Evolutionary conservation across 1,140 invertebrate genomes (phyloP).

Genomic region (roundworm (Caenorhabditis elegans)): WBcel235 BX284602.5:9227001-9227500

Average conservation of each 20-base stretch:
- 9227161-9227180: background rate
- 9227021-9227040: no score
- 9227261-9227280: background rate
- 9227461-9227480: background rate
- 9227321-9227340: background rate
- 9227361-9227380: conserved; percentile 23
- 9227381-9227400: background rate
- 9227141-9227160: background rate
- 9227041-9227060: background rate
- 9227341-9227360: background rate
- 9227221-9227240: conserved; percentile 24
- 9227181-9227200: background rate
- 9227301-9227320: background rate
- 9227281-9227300: background rate
- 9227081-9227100: background rate
- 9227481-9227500: no score
- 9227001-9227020: no score
- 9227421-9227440: background rate
- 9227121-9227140: background rate
- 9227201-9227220: background rate
- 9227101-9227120: background rate
- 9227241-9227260: conserved; percentile 21
- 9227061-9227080: background rate
- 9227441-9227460: background rate
- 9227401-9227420: background rate